Evolutionary conservation across 1,140 invertebrate genomes (phyloP).

Genomic region (Lordiphosa mommai): DNA sequence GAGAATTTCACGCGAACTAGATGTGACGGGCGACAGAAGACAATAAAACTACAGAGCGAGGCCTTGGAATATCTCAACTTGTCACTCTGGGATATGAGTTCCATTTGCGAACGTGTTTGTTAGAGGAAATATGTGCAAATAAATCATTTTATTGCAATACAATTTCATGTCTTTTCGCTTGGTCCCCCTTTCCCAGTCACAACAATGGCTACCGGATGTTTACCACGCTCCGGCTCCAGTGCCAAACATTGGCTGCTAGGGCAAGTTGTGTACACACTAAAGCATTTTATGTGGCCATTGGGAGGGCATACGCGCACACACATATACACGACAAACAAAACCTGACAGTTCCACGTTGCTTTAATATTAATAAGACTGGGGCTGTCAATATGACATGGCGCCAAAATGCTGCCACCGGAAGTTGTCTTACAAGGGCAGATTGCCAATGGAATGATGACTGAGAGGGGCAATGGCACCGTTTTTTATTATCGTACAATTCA

Average conservation of each 20-base stretch:
- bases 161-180: conserved; percentile 34
- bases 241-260: background rate
- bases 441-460: conserved; percentile 24
- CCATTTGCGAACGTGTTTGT: conserved; percentile 1
- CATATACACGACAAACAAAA: conserved; percentile 9
- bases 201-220: conserved; percentile 41
- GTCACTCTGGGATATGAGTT: conserved; percentile 22
- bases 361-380: conserved; percentile 68
- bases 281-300: conserved; percentile 63
- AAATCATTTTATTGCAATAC: conserved; percentile 77
- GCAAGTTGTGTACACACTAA: background rate
- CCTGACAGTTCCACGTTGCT: conserved; percentile 47
- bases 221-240: conserved; percentile 25
- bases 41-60: conserved; percentile 39
- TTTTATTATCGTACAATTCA: conserved; percentile 67
- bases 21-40: conserved; percentile 53
- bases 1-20: conserved; percentile 17
- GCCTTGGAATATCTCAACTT: conserved; percentile 47
- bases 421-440: conserved; percentile 23
- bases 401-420: conserved; percentile 52
- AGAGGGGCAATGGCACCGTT: conserved; percentile 20
- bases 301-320: conserved; percentile 42
- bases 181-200: background rate
- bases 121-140: conserved; percentile 52
- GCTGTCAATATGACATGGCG: conserved; percentile 61